Conservation (phyloP, 2,888 invertebrate species). For the Phengaris arion region DNA sequence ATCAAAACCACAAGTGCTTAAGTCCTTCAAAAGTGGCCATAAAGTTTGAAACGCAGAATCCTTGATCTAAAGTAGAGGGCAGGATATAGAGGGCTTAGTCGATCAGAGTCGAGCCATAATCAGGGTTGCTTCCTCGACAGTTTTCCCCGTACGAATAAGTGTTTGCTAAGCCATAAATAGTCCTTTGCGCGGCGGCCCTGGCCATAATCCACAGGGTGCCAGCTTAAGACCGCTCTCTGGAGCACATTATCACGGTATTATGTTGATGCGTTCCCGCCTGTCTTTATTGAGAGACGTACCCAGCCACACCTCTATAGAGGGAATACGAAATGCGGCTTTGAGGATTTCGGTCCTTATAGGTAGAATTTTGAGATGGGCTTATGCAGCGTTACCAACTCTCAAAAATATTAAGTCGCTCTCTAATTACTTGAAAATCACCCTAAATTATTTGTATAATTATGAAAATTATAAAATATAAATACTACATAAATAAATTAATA, state of each 20-base stretch:
- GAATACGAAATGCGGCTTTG: background rate
- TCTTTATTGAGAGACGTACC: constrained; percentile 55
- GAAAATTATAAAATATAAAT: too few species aligned
- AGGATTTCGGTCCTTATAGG: background rate
- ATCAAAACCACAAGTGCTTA: constrained; percentile 1
- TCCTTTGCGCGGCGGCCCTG: constrained; percentile 52
- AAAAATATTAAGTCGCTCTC: too few species aligned
- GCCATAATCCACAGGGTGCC: constrained; percentile 65
- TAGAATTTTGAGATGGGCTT: background rate
- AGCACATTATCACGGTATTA: constrained; percentile 73
- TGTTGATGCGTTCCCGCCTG: constrained; percentile 64
- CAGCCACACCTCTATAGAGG: constrained; percentile 23
- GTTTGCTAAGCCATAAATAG: background rate
- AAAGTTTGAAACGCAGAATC: constrained; percentile 10
- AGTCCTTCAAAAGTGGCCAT: background rate
- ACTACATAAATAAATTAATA: too few species aligned
- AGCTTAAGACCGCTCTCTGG: constrained; percentile 63
- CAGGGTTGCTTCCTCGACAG: background rate
- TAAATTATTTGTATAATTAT: too few species aligned
- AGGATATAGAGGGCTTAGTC: constrained; percentile 56
- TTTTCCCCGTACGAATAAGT: background rate
- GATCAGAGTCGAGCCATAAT: constrained; percentile 35
- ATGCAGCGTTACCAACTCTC: background rate
- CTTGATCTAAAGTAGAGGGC: constrained; percentile 25
- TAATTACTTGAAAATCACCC: too few species aligned